Conservation (phyloP, 2,113 vertebrate species). For the Oxygymnocypris stewartii region DNA sequence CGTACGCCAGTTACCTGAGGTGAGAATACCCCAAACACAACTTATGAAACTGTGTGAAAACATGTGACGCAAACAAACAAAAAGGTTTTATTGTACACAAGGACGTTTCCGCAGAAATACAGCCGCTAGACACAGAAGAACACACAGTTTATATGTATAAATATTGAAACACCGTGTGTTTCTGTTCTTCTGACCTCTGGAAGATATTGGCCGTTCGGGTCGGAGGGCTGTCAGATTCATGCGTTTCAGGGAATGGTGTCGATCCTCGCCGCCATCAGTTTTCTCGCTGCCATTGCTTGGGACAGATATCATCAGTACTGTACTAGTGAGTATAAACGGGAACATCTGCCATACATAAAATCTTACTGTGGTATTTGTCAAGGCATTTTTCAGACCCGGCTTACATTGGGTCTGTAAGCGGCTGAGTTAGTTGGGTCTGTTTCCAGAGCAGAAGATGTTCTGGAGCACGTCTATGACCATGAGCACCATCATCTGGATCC, state of each 20-base stretch:
- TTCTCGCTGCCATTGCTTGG: slow-evolving; percentile 86
- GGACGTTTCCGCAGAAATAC: no score
- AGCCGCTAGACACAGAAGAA: not conserved
- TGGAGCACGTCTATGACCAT: slow-evolving; percentile 83
- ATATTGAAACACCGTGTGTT: not conserved
- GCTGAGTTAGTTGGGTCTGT: not conserved
- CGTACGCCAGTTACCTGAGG: slow-evolving; percentile 88
- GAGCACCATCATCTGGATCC: slow-evolving; percentile 81
- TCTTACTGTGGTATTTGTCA: no score
- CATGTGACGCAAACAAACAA: not conserved
- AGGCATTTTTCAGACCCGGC: no score
- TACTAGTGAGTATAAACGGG: slow-evolving; percentile 77
- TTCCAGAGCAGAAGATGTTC: slow-evolving; percentile 82
- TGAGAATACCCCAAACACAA: slow-evolving; percentile 56
- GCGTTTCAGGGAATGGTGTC: slow-evolving; percentile 88
- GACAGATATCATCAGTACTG: slow-evolving; percentile 91
- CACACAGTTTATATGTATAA: no score
- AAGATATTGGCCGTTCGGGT: slow-evolving; percentile 90
- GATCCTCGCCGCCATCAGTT: slow-evolving; percentile 83
- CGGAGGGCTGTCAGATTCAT: slow-evolving; percentile 83
- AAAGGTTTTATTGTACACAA: not conserved
- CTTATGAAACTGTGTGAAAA: not conserved
- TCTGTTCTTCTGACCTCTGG: slow-evolving; percentile 30
- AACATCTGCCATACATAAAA: no score
- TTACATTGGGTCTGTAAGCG: no score